These are phyloP conservation scores for Anoplius nigerrimus DNA, from an alignment of 2,888 invertebrate genomes.

Conservation along the genomic window DNA sequence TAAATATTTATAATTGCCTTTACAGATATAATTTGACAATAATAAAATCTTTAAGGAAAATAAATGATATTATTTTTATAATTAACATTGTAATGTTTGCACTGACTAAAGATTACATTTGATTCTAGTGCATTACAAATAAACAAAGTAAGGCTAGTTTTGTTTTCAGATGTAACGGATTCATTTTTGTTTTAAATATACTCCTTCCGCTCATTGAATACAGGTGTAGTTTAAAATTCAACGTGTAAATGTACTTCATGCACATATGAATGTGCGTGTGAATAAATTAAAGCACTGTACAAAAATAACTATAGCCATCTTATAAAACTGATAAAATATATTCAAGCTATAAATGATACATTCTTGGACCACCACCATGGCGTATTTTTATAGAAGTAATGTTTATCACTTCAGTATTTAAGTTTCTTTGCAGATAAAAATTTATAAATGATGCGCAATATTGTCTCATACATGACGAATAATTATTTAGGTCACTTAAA, in stretches of 20 bases:
- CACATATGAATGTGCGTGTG: neutral
- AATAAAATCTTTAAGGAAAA: conserved; percentile 12
- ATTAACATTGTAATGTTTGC: neutral
- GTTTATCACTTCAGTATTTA: conserved; percentile 30
- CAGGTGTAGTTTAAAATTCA: neutral
- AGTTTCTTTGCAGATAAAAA: conserved; percentile 33
- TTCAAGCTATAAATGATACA: conserved; percentile 64
- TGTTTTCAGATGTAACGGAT: neutral
- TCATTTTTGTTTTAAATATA: neutral
- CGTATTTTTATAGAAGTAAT: conserved; percentile 39
- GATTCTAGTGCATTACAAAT: neutral
- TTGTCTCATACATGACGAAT: conserved; percentile 36
- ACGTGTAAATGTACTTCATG: neutral
- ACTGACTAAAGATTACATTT: neutral
- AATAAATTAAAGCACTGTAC: conserved; percentile 65
- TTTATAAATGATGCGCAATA: conserved; percentile 34
- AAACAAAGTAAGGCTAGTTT: neutral
- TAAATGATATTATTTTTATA: no score
- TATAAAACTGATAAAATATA: conserved; percentile 63
- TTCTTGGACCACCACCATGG: conserved; percentile 68
- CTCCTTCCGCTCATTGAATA: neutral
- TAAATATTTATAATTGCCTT: neutral
- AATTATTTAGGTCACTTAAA: conserved; percentile 16
- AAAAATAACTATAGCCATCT: conserved; percentile 72
- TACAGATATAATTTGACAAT: conserved; percentile 6